Evolutionary conservation across 2,888 invertebrate genomes (phyloP).

Genomic region (Eristalis tenax): DNA sequence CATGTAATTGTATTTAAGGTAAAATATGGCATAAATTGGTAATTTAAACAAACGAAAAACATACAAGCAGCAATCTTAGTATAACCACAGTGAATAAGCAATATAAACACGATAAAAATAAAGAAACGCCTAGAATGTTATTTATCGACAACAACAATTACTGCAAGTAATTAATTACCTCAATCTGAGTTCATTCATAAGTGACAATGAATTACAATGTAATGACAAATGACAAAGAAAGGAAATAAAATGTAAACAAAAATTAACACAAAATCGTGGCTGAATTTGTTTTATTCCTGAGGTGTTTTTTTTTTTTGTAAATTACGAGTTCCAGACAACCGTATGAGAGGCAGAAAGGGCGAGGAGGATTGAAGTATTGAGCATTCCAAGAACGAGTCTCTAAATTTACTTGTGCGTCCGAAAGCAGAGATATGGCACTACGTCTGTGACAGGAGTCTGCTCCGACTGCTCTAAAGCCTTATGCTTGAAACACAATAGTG

Average conservation of each 20-base stretch:
- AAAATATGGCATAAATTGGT: constrained; percentile 14
- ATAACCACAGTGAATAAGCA: constrained; percentile 62
- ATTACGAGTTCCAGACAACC: too few relatives aligned
- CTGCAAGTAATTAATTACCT: constrained; percentile 73
- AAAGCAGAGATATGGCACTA: too few relatives aligned
- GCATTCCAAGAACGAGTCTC: too few relatives aligned
- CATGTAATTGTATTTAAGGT: constrained; percentile 49
- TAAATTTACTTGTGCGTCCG: too few relatives aligned
- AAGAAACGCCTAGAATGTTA: constrained; percentile 40
- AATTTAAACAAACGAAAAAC: constrained; percentile 16
- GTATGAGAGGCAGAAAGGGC: too few relatives aligned
- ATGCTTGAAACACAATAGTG: too few relatives aligned
- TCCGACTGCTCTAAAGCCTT: too few relatives aligned
- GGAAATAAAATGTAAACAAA: constrained; percentile 26
- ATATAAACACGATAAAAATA: constrained; percentile 45
- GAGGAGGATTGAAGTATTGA: too few relatives aligned
- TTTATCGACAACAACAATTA: constrained; percentile 40
- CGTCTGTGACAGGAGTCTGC: too few relatives aligned
- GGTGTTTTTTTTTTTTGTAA: background rate
- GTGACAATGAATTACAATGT: constrained; percentile 69
- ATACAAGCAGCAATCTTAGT: constrained; percentile 3
- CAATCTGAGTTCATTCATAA: constrained; percentile 74
- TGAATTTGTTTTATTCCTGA: background rate
- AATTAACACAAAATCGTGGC: constrained; percentile 55
- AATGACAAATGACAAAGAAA: constrained; percentile 65